Conservation (phyloP, 2,797 vertebrate species). For the Pyrocephalus nanus region DNA sequence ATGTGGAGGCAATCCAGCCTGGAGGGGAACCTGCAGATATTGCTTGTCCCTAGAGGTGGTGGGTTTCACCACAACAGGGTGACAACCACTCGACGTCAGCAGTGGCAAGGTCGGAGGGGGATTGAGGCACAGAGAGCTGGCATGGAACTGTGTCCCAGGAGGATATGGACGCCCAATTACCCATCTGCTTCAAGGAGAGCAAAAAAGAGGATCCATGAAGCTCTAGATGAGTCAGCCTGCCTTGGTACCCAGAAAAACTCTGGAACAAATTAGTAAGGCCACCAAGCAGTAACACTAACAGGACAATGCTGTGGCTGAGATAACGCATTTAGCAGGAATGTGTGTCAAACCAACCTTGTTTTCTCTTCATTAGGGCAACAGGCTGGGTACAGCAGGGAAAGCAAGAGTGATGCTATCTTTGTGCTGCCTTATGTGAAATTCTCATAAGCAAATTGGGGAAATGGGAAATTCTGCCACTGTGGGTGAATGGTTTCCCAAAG, state of each 20-base stretch:
- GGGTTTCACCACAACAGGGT: rapidly evolving
- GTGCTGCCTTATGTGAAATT: background rate
- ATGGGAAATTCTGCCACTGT: slow-evolving; percentile 12
- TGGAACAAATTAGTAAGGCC: slow-evolving; percentile 41
- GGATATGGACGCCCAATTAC: background rate
- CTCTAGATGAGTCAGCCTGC: background rate
- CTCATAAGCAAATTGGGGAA: slow-evolving; percentile 3
- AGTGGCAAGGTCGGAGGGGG: background rate
- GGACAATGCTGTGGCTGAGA: background rate
- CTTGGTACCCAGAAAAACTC: background rate
- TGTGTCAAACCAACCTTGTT: background rate
- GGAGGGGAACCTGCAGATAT: background rate
- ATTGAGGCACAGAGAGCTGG: background rate
- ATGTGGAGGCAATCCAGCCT: background rate
- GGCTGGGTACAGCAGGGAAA: background rate
- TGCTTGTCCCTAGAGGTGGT: background rate
- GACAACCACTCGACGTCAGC: background rate
- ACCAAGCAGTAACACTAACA: background rate
- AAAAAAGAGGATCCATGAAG: background rate
- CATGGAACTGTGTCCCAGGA: background rate
- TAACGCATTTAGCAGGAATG: background rate
- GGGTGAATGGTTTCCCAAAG: background rate
- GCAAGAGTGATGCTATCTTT: background rate
- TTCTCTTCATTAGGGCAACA: background rate
- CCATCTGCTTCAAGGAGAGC: background rate